phyloP scores from a whole-genome alignment of 2,888 invertebrate genomes.

The Lasioglossum lativentre region DNA sequence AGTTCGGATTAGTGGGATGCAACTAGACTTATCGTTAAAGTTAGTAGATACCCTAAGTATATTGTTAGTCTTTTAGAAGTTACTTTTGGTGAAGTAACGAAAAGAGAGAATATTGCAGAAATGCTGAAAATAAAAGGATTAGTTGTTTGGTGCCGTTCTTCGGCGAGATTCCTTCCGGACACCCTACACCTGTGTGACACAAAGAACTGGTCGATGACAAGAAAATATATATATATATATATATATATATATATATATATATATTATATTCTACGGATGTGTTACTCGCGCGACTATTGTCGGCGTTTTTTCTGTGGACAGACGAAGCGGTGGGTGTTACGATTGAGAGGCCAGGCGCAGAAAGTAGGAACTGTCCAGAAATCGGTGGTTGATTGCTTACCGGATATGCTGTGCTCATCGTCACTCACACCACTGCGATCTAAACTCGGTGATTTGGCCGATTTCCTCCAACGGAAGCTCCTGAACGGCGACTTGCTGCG shows the following conservation, averaged over 20 bases:
- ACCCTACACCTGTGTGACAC: constrained; percentile 9
- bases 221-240: neutral
- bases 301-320: neutral
- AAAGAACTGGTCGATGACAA: neutral
- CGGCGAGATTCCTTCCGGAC: neutral
- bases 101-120: neutral
- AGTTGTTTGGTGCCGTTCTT: neutral
- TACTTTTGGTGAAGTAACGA: neutral
- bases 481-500: constrained; percentile 97
- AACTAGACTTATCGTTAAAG: constrained; percentile 15
- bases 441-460: constrained; percentile 87
- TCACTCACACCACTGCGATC: constrained; percentile 91
- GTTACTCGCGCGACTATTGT: neutral
- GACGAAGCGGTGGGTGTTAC: constrained; percentile 7
- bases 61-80: neutral
- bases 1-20: constrained; percentile 50
- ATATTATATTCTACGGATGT: neutral
- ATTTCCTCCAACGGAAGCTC: constrained; percentile 96
- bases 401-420: constrained; percentile 89
- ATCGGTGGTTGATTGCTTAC: constrained; percentile 72
- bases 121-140: constrained; percentile 38
- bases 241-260: neutral
- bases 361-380: constrained; percentile 14
- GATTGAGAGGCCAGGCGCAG: neutral
- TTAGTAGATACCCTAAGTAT: constrained; percentile 24